Conservation (phyloP, 2,797 vertebrate species). For the Ambastaia sidthimunki region DNA sequence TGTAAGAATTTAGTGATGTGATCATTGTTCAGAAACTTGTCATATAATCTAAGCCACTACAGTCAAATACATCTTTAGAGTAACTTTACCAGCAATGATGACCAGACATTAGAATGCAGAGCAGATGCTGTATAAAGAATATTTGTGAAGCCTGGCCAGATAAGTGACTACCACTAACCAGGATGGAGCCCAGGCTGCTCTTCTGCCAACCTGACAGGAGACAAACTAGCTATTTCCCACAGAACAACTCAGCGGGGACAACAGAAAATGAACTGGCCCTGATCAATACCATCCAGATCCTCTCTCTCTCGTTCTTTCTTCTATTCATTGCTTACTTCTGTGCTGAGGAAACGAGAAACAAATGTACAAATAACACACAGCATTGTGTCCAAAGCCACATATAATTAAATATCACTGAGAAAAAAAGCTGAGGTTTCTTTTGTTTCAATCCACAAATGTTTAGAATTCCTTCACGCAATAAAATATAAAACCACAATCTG, state of each 20-base stretch:
- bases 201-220: conserved; percentile 76
- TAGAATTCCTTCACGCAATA: background rate
- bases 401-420: background rate
- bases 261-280: conserved; percentile 77
- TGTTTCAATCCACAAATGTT: background rate
- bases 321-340: conserved; percentile 13
- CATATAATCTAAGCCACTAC: no score
- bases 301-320: conserved; percentile 8
- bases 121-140: background rate
- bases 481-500: background rate
- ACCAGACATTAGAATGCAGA: background rate
- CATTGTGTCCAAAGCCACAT: conserved; percentile 14
- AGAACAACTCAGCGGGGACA: conserved; percentile 75
- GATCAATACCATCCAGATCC: conserved; percentile 75
- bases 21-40: no score
- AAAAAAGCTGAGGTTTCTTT: background rate
- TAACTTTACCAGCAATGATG: background rate
- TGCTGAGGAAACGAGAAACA: background rate
- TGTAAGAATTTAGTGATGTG: no score
- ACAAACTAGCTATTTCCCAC: conserved; percentile 80
- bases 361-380: conserved; percentile 9
- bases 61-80: no score
- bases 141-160: conserved; percentile 9
- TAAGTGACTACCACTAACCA: conserved; percentile 38
- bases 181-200: conserved; percentile 58